Conservation (phyloP, 2,113 vertebrate species). For the Mastomys natalensis region DNA sequence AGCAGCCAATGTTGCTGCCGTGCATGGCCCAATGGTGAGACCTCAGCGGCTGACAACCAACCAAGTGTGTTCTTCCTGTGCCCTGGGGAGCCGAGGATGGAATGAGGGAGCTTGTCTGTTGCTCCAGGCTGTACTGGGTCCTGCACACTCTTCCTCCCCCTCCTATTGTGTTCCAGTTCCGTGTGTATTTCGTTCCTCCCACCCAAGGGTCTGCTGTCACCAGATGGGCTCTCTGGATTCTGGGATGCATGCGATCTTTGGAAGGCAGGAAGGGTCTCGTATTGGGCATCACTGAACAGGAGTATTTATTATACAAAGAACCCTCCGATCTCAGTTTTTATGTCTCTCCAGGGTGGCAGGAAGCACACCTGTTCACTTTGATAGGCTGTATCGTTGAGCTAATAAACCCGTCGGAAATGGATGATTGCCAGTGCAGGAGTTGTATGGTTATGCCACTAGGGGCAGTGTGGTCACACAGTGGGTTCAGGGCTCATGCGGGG, state of each 20-base stretch:
- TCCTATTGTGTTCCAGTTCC: neutral
- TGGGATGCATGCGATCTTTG: neutral
- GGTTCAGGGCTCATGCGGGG: rapidly evolving
- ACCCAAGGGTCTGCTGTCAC: neutral
- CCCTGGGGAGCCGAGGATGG: neutral
- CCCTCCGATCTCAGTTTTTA: neutral
- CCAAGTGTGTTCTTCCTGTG: neutral
- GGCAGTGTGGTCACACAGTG: neutral
- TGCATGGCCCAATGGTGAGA: neutral
- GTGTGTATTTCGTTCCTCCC: neutral
- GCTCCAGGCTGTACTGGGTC: neutral
- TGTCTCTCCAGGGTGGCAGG: too few relatives aligned
- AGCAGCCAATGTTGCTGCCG: neutral
- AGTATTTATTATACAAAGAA: neutral
- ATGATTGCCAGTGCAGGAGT: neutral
- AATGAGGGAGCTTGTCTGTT: too few relatives aligned
- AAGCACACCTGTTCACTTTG: too few relatives aligned
- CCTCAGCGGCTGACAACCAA: neutral
- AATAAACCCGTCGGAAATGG: neutral
- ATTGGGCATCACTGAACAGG: too few relatives aligned
- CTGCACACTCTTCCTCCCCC: neutral
- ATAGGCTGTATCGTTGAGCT: neutral
- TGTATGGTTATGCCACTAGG: neutral
- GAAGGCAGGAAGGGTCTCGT: neutral
- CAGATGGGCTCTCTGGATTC: neutral